Conservation (phyloP, 2,113 vertebrate genomes). For the Monopterus albus region DNA sequence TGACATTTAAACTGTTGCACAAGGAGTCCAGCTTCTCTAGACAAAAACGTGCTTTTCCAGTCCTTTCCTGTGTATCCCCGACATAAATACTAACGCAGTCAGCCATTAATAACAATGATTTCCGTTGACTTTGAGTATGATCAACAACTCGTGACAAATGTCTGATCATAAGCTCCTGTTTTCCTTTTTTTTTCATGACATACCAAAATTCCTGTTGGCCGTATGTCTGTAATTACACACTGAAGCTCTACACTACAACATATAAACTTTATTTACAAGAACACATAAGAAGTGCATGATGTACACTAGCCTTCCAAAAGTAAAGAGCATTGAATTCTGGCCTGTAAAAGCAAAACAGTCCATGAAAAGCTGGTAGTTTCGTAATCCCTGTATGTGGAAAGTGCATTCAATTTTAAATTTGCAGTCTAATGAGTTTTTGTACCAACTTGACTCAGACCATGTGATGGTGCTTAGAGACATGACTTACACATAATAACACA, state of each 20-base stretch:
- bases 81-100: background rate
- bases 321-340: background rate
- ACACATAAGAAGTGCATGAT: background rate
- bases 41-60: constrained; percentile 1
- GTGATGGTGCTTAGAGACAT: constrained; percentile 68
- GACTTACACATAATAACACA: constrained; percentile 72
- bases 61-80: background rate
- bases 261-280: constrained; percentile 1
- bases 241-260: background rate
- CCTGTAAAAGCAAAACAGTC: background rate
- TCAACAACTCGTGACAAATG: constrained; percentile 51
- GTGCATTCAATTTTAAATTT: constrained; percentile 6
- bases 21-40: background rate
- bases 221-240: constrained; percentile 33
- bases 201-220: constrained; percentile 16
- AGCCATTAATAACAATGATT: constrained; percentile 6
- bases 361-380: background rate
- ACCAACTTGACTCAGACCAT: constrained; percentile 25
- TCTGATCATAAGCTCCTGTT: constrained; percentile 42
- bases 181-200: constrained; percentile 38
- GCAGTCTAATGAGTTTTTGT: constrained; percentile 11
- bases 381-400: background rate
- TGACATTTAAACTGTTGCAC: background rate
- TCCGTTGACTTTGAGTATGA: constrained; percentile 13
- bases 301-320: background rate